Evolutionary conservation across 2,113 vertebrate genomes (phyloP), one percentile per base, ranked within the genome.

Genomic region (Ammodytes marinus): DNA sequence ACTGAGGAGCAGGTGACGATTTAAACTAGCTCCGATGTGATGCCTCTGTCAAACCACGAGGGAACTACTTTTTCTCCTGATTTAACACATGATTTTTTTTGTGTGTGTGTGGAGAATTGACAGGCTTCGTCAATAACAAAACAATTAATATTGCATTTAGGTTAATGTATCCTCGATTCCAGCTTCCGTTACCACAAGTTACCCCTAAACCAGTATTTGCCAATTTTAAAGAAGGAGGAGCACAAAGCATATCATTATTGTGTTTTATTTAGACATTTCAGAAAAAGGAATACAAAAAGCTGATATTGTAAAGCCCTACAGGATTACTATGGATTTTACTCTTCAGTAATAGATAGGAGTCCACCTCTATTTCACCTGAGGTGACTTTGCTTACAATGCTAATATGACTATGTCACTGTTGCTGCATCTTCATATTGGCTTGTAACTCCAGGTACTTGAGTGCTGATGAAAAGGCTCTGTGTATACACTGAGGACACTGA

Each of bases 371-470:
- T 45, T 52, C 9, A 50, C 19, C 45, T 50, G 40, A 47, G 8
- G 27, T 52, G n/a, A 54, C 42, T 53, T 19, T 60, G 50, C 13
- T 69, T 42, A 53, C 4, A 73, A 74, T 70, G 58, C 35, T n/a
- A 11, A 39, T 42, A 63, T 57, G 45, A 59, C 70, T 57, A 6
- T 15, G 1, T 46, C 10, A 19, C 60, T 64, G 49, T 52, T 68
- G 46, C 53, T n/a, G 42, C 55, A 61, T 66, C 8, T 11, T 74
- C 70, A 78, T 69, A 67, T 79, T 67, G 6, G 11, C 49, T 74
- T 85, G 6, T 65, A 70, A 67, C 70, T 52, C 17, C 61, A 61
- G 55, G 27, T 64, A 73, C 73, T 77, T 53, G 74, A 74, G 70
- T 37, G n/a, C n/a, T 70, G 61, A 85, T 83, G 52, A 65, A 83